Base-by-base conservation (phyloP, 2,888 invertebrate species). In the Netelia fuscicornis region DNA sequence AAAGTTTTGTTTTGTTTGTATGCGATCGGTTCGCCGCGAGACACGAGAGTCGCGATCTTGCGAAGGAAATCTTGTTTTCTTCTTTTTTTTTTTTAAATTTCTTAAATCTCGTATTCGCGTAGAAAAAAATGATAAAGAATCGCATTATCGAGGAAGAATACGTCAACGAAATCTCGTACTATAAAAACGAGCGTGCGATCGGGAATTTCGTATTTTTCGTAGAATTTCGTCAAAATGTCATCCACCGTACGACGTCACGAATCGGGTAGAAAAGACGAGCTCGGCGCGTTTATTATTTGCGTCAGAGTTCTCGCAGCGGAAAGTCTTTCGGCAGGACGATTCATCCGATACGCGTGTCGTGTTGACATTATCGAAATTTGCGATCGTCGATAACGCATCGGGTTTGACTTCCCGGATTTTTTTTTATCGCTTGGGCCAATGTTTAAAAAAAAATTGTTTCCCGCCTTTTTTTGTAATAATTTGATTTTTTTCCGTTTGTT, bases 141-240 rank as follows among this genome's bases (percentile, higher is more conserved):
- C 10, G 13, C 10, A 48, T 13, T 13, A 48, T 10, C 48, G 48
- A 48, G 2, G 48, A 6, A 11, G 48, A 48, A 48, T 48, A 30
- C 48, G 0, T 48, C 48, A 48, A 30, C 30, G 30, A 30, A 30
- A 48, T 48, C 48, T 48, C 13, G 10, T 13, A 13, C 48, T 48
- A 48, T 48, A 48, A 48, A 48, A 13, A 13, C 48, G 48, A 2
- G 1, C 10, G 13, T 0, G 48, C 9, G 48, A 48, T 48, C 13
- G 11, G 2, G 13, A 13, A 48, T 13, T 48, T 48, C 6, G 48
- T 48, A 48, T 48, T 13, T 30, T 48, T 48, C 58, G 44, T 58
- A 58, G 23, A 30, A n/a, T 20, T 30, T 67, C 30, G 68, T 17
- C 60, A 25, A 83, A 84, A 84, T 84, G 81, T 77, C 84, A 84